Evolutionary conservation across 2,113 vertebrate species (phyloP), one percentile per base, ranked within the genome.

Genomic region (Corapipo altera): DNA sequence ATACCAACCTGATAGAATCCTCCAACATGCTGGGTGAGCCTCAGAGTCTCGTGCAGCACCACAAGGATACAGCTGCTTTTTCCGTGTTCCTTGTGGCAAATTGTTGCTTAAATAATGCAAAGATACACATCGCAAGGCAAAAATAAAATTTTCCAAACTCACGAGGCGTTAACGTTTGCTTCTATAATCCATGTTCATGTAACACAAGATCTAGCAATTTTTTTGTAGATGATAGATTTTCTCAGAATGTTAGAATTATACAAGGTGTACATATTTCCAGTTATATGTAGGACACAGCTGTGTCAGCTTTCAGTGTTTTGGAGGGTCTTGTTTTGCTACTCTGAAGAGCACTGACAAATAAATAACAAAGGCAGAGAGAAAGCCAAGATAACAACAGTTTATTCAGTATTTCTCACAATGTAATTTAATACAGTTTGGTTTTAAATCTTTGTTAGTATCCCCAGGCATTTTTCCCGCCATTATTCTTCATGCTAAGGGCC

Each of bases 1-100:
- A 99, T 95, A 99, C 99, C 28, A 99, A 99, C 22, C 97, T 99
- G 15, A 99, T 99, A 30, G 99, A 99, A 75, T 99, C 99, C 9
- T 99, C 99, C 89, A 99, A 99, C 98, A 99, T 99, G 99, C 97
- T 99, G 6, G 99, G 99, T 99, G 96, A 97, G 89, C 21, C 61
- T 22, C 61, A 19, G 35, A 81, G 26, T 15, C 66, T 62, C 58
- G 54, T 30, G 19, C 58, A 48, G 57, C 8, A 2, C 11, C 3
- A 1, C 19, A 12, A 49, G 57, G 18, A 12, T 52, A 12, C 46
- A 55, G 58, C 62, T 83, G 67, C 78, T 62, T 82, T 88, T 92
- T 61, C 27, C 16, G n/a, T 17, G 33, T 66, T 67, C 26, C 44
- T 67, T 19, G 0, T 52, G 59, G 30, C 58, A 82, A 41, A 72